These are phyloP conservation scores for Aix galericulata DNA, from an alignment of 2,113 vertebrate species.

Conservation along the genomic window DNA sequence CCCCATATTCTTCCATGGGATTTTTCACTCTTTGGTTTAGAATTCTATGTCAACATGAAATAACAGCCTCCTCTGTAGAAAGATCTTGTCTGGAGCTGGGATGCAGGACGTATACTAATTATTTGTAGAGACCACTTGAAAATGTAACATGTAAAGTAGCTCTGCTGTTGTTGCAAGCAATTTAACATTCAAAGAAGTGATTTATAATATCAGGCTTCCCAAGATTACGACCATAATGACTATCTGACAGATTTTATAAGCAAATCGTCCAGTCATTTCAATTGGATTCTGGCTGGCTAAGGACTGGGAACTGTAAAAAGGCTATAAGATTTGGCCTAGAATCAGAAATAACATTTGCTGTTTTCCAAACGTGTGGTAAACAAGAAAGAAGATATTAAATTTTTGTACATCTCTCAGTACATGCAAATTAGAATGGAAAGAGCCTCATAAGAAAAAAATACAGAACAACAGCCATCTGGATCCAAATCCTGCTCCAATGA, in stretches of 20 bases:
- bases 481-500: background rate
- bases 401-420: slow-evolving; percentile 54
- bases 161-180: slow-evolving; percentile 57
- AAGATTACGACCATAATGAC: slow-evolving; percentile 41
- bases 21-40: background rate
- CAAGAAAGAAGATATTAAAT: slow-evolving; percentile 62
- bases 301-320: slow-evolving; percentile 67
- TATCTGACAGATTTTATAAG: slow-evolving; percentile 65
- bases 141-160: slow-evolving; percentile 9
- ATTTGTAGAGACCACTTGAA: slow-evolving; percentile 33
- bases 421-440: slow-evolving; percentile 57
- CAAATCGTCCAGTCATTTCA: slow-evolving; percentile 57
- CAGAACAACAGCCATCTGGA: slow-evolving; percentile 40
- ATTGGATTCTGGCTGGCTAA: slow-evolving; percentile 55
- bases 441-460: slow-evolving; percentile 39
- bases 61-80: background rate
- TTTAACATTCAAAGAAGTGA: slow-evolving; percentile 63
- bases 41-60: background rate
- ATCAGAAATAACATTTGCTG: slow-evolving; percentile 68
- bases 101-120: background rate
- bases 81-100: background rate
- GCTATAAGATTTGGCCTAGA: slow-evolving; percentile 64
- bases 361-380: slow-evolving; percentile 59
- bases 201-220: slow-evolving; percentile 44
- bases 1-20: background rate